Conservation (phyloP, 2,888 invertebrate genomes). For the Drosophila helvetica region DNA sequence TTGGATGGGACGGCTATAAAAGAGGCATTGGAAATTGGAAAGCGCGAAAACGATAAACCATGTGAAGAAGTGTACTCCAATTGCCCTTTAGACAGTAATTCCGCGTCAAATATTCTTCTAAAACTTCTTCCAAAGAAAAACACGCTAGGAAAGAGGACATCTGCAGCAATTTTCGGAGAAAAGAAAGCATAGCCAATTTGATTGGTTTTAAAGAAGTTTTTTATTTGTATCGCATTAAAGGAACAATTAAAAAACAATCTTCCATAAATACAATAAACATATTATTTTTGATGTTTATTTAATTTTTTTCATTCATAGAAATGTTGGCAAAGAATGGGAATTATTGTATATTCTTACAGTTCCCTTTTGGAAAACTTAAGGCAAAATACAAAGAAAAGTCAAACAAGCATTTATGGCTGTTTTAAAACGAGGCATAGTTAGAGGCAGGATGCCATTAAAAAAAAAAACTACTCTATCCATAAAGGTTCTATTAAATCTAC, state of each 20-base stretch:
- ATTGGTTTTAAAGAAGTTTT: neutral
- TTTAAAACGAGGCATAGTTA: no score
- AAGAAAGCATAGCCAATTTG: conserved; percentile 8
- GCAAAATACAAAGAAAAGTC: no score
- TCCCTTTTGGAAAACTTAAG: no score
- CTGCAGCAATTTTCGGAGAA: conserved; percentile 42
- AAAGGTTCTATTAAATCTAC: no score
- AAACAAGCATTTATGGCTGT: no score
- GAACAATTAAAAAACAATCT: conserved; percentile 20
- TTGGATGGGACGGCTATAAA: conserved; percentile 89
- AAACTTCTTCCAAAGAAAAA: conserved; percentile 86
- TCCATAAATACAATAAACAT: conserved; percentile 33
- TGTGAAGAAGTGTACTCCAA: conserved; percentile 87
- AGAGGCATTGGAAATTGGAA: conserved; percentile 88
- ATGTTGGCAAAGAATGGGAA: no score
- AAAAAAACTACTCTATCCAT: no score
- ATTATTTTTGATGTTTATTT: conserved; percentile 28
- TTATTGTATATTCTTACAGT: no score
- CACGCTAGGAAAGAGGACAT: conserved; percentile 38
- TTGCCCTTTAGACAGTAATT: conserved; percentile 89
- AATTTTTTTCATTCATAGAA: neutral
- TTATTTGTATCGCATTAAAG: conserved; percentile 3
- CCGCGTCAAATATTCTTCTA: conserved; percentile 88
- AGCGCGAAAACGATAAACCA: conserved; percentile 84
- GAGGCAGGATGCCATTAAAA: no score